Base-by-base conservation (phyloP, 2,113 vertebrate genomes). In the Strix uralensis region DNA sequence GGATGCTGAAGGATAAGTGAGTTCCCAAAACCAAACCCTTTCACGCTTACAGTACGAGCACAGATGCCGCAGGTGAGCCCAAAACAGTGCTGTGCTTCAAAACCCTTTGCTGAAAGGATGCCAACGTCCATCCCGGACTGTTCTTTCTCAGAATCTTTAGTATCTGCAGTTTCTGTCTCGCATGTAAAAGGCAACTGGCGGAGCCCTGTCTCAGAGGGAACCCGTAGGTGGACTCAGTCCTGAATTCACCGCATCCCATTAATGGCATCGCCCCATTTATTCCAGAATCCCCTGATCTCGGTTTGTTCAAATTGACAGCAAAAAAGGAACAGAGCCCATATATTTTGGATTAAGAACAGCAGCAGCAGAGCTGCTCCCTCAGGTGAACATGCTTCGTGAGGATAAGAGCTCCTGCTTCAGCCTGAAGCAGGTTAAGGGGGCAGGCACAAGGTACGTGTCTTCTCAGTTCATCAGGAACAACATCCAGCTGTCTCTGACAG, bases 391-490 rank as follows among this genome's bases (percentile, higher is more conserved):
- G 32, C 19, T 40, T 54, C 40, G 3, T 18, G 36, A 52, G 65
- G 11, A 3, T 8, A 36, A 38, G 44, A 61, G 88, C 67, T 92
- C 66, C 23, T 47, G 52, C 30, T 70, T 42, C 51, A 78, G 84
- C 55, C 62, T 63, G 32, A 27, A 40, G 65, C 0, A 1, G 30
- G 47, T 18, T 75, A 42, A 23, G 16, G 70, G 63, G 23, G 15
- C 38, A 81, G 77, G 55, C 13, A 61, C 9, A 30, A n/a, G n/a
- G 54, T 15, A 61, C 0, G 0, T 2, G 10, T 65, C 46, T 54
- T 46, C 47, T 62, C 40, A 16, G 38, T 4, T 34, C 52, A 34
- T 8, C 29, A 52, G 70, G 70, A 90, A 34, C 40, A 79, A 26
- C 36, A 38, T 15, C 52, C 81, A 69, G 57, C 61, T 49, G 59